Base-by-base conservation (phyloP, 2,113 vertebrate species). In the Peromyscus polionotus region DNA sequence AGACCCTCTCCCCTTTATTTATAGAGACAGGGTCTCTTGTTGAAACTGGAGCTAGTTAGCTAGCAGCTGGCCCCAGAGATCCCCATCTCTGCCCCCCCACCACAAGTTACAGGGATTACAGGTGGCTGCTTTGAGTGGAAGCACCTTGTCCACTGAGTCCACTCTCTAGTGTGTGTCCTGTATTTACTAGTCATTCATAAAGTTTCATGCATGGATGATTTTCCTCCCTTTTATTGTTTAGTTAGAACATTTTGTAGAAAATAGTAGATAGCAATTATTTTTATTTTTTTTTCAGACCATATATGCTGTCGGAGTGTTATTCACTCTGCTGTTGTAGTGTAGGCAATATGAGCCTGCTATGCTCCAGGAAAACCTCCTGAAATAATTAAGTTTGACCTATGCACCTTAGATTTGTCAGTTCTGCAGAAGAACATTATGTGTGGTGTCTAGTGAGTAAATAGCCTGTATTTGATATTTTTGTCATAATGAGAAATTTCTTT, bases 221-320 rank as follows among this genome's bases (percentile, higher is more conserved):
- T 20, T 75, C 2, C 16, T 57, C 7, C 22, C 12, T 87, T 83
- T 96, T 83, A 75, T 92, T 95, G 88, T 13, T 33, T 1, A 13
- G 36, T 88, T 13, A 42, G 61, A 11, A 85, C 19, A 8, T 24
- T 84, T 96, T 95, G 12, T 89, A 2, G 86, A 68, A 88, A 91
- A 83, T 31, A 19, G 19, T 63, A 93, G 22, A 42, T 54, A 59
- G 28, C 94, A 87, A 83, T 91, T 96, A 90, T 91, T 96, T 96
- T 88, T 39, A 48, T 39, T 26, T 94, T 94, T 90, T 94, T 94
- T 90, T 17, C 33, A 31, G 16, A 39, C 12, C 14, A 28, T 94
- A 8, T 9, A 54, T 39, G 51, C 5, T 57, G 0, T 92, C 88
- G 26, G 5, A 91, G 28, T 91, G 36, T 95, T 95, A 92, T 13